Base-by-base conservation (phyloP, 2,113 vertebrate genomes). In the Saimiri boliviensis region DNA sequence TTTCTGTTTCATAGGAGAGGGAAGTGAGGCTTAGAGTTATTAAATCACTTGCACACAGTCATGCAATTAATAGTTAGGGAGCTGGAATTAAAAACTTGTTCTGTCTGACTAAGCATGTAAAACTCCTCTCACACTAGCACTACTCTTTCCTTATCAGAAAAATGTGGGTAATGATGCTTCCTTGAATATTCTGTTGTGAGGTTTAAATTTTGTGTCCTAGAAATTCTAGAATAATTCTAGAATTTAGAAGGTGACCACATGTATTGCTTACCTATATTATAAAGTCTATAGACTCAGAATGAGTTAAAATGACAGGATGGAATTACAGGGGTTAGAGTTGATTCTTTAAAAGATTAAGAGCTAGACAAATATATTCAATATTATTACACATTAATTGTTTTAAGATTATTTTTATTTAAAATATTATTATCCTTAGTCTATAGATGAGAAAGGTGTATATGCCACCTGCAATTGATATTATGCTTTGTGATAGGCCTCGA, bases 231-330 rank as follows among this genome's bases (percentile, higher is more conserved):
- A 49, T 2, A 52, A 1, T 23, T 30, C 3, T 90, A 1, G 11
- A 45, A 4, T 23, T 27, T 8, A 20, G 3, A 7, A 82, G 35
- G 21, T 45, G 12, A 47, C 5, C 17, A 4, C 21, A 47, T 35
- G 14, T 1, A 30, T 4, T 74, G 17, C 0, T 8, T 20, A 71
- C 6, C 27, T 32, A 20, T 79, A 0, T 84, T 63, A 0, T 19
- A 84, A 77, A 88, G 27, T 82, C 40, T 80, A 9, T 16, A 80
- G 37, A 66, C 11, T 30, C 30, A 74, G n/a, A 71, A 70, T 82
- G 25, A 91, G 4, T 42, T 76, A 47, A 91, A 66, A 91, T 42
- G 21, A 32, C 54, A 66, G 1, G n/a, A 8, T 21, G 23, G n/a
- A n/a, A 27, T 70, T 27, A 1, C 4, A 37, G 13, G 0, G 8